These are phyloP conservation scores for Tethea ocularis DNA, from an alignment of 2,888 invertebrate species.

Conservation along the genomic window DNA sequence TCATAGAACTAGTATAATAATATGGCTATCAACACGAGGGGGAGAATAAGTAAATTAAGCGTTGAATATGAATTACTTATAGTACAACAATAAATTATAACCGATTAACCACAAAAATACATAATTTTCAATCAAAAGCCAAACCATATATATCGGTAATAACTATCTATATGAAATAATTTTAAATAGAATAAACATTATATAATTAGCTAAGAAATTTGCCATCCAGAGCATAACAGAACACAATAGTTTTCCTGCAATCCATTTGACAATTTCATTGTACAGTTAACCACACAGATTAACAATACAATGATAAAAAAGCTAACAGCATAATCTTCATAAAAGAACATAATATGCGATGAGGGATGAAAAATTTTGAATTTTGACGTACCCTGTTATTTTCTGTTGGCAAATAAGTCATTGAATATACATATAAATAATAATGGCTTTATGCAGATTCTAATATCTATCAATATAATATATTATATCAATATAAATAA, in stretches of 20 bases:
- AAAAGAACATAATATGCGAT: conserved; percentile 22
- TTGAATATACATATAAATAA: conserved; percentile 12
- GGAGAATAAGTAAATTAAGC: neutral
- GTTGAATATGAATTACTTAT: neutral
- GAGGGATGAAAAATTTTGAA: conserved; percentile 63
- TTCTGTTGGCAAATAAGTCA: conserved; percentile 67
- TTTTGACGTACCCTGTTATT: conserved; percentile 70
- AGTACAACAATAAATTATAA: neutral
- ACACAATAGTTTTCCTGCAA: conserved; percentile 54
- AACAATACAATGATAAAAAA: conserved; percentile 25
- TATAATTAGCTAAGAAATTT: conserved; percentile 45
- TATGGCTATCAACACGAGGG: too few species aligned
- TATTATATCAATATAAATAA: too few species aligned
- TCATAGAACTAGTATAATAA: too few species aligned
- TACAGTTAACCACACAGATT: conserved; percentile 32
- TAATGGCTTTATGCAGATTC: conserved; percentile 9
- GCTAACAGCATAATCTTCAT: conserved; percentile 8
- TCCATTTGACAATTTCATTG: conserved; percentile 40
- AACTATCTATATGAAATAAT: neutral
- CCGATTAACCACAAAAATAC: neutral
- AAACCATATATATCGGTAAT: neutral
- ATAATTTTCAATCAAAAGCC: neutral
- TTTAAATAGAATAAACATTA: conserved; percentile 27
- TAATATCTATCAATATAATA: conserved; percentile 12
- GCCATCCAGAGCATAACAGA: conserved; percentile 76